phyloP scores from a whole-genome alignment of 2,888 invertebrate genomes.

The Hecatera dysodea region DNA sequence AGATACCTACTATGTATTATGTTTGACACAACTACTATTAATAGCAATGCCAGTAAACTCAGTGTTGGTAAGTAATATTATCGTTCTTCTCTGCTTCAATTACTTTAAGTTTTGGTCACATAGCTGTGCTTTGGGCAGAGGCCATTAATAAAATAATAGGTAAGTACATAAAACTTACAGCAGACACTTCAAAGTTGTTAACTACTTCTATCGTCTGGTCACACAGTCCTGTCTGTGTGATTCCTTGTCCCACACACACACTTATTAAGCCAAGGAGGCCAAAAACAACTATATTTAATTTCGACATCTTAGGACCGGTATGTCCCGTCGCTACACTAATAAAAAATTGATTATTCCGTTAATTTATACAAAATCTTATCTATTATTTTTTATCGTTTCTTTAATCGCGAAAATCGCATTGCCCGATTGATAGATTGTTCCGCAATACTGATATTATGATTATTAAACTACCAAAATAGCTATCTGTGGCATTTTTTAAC shows the following conservation, averaged over 20 bases:
- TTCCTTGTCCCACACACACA: slow-evolving; percentile 74
- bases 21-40: neutral
- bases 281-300: slow-evolving; percentile 73
- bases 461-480: neutral
- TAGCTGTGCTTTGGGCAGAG: too few relatives aligned
- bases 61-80: neutral
- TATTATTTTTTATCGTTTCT: slow-evolving; percentile 47
- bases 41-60: neutral
- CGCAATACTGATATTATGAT: slow-evolving; percentile 34
- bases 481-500: slow-evolving; percentile 2
- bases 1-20: neutral
- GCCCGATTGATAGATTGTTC: slow-evolving; percentile 32
- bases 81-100: too few relatives aligned
- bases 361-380: slow-evolving; percentile 79
- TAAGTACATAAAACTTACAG: slow-evolving; percentile 67
- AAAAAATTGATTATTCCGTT: slow-evolving; percentile 73
- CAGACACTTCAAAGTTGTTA: slow-evolving; percentile 65
- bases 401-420: slow-evolving; percentile 58
- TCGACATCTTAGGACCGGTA: slow-evolving; percentile 78
- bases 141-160: neutral
- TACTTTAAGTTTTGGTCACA: too few relatives aligned
- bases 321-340: slow-evolving; percentile 68
- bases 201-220: slow-evolving; percentile 66
- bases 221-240: slow-evolving; percentile 79
- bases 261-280: slow-evolving; percentile 73